phyloP scores from a whole-genome alignment of 2,888 invertebrate species.

The Punctoribates punctum region DNA sequence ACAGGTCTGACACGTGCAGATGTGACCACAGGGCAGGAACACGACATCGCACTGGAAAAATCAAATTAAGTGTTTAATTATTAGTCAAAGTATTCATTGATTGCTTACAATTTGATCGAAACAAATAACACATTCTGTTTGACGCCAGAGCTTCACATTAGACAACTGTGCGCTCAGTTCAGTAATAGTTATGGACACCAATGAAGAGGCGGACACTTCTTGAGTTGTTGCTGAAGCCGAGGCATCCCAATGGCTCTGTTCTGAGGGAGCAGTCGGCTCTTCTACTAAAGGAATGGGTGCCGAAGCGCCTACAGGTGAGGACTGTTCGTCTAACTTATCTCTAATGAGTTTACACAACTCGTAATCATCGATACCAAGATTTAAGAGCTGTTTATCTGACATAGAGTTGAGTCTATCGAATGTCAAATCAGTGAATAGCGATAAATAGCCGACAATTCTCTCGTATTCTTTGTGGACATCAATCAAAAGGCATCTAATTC shows the following conservation, averaged over 20 bases:
- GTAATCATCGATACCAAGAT: slow-evolving; percentile 29
- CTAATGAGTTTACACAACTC: slow-evolving; percentile 13
- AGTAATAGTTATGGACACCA: too few relatives aligned
- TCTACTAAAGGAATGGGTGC: not conserved
- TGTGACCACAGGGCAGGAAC: slow-evolving; percentile 81
- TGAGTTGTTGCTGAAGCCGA: slow-evolving; percentile 50
- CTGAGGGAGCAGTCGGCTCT: slow-evolving; percentile 3
- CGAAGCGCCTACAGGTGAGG: not conserved
- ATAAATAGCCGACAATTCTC: not conserved
- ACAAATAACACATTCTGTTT: slow-evolving; percentile 75
- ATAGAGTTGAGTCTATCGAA: not conserved
- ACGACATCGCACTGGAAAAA: slow-evolving; percentile 61
- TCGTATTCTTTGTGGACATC: slow-evolving; percentile 13
- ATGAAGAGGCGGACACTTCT: not conserved
- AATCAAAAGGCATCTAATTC: not conserved
- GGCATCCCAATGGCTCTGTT: not conserved
- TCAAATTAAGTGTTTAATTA: not conserved
- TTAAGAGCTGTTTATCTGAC: slow-evolving; percentile 7
- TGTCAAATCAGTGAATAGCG: slow-evolving; percentile 5
- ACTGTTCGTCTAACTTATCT: slow-evolving; percentile 1
- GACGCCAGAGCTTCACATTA: slow-evolving; percentile 44
- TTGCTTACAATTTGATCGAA: slow-evolving; percentile 66
- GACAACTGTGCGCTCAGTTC: slow-evolving; percentile 30
- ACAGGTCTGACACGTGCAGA: slow-evolving; percentile 74
- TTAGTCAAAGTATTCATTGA: not conserved